These are phyloP conservation scores for Melipona quadrifasciata DNA, from an alignment of 1,140 invertebrate species.

Conservation along the genomic window DNA sequence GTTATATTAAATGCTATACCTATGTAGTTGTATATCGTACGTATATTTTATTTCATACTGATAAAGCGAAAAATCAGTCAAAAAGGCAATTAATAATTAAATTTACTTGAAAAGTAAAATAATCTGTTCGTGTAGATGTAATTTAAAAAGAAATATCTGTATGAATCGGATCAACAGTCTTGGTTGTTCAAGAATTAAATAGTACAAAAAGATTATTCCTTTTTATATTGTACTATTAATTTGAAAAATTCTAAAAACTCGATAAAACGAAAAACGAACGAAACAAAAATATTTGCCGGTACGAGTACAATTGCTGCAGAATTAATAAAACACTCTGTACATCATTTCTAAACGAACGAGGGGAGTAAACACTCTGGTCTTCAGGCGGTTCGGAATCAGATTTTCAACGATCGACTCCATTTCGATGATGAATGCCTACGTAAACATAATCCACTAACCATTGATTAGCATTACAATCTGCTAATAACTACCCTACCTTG, in stretches of 20 bases:
- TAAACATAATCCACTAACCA: constrained; percentile 79
- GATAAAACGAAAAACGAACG: not conserved
- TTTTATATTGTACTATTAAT: not conserved
- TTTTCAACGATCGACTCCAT: constrained; percentile 75
- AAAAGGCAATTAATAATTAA: no score
- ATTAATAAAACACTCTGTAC: constrained; percentile 5
- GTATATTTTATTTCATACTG: no score
- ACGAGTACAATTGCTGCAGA: not conserved
- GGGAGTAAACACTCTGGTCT: not conserved
- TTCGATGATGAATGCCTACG: constrained; percentile 78
- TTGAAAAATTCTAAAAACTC: not conserved
- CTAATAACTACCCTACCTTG: constrained; percentile 72
- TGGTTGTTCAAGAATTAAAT: not conserved
- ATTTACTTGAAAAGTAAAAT: no score
- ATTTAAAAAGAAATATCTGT: not conserved
- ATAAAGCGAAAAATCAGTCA: not conserved
- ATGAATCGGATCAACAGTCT: not conserved
- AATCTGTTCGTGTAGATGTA: not conserved
- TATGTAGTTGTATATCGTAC: not conserved
- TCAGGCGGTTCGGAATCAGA: constrained; percentile 52
- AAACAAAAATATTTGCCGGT: not conserved
- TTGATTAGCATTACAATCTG: constrained; percentile 81
- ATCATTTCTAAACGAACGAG: constrained; percentile 1
- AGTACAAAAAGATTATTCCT: not conserved
- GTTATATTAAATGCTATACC: not conserved